Base-by-base conservation (phyloP, 2,888 invertebrate species). In the Eristalinus aeneus region DNA sequence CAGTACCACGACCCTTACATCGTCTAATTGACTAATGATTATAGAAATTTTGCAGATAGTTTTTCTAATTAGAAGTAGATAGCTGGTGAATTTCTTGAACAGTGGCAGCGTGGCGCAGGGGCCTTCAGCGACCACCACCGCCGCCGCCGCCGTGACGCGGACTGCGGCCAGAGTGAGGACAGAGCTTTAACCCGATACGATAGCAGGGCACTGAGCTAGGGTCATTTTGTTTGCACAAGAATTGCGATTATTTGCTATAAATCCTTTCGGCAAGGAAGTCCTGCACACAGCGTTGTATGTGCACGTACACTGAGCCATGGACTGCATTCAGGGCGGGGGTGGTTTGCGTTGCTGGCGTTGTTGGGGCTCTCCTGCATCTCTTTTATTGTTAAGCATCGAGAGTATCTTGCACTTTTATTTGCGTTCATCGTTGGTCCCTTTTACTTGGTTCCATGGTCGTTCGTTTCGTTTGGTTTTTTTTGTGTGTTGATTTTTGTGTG, bases 1-100 rank as follows among this genome's bases (percentile, higher is more conserved):
- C 46, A 46, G 46, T 16, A 16, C n/a, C 34, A 20, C 68, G 23
- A 16, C 27, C 53, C 72, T 39, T 63, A 74, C 80, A 64, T 65
- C 74, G 23, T 63, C 80, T 80, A 80, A 80, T 80, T 80, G 80
- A 80, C 80, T 80, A 80, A 80, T 80, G 80, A 80, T 80, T 80
- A 80, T 80, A 74, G 74, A 80, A 80, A 67, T 80, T 73, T 80
- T 80, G 61, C 74, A 74, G 80, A 80, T 80, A 80, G 80, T 80
- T 80, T 80, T 80, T 80, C 74, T 63, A 80, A 80, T 69, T 74
- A 74, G 68, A 39, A 46, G 46, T 16, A 63, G 73, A 74, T 74
- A 64, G 80, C 56, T 68, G 74, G 69, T 53, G 63, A 68, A 54
- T 23, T 69, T 56, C 46, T 76, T 63, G 39, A 20, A 31, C 54